These are phyloP conservation scores for Anoplolepis gracilipes DNA, from an alignment of 1,140 invertebrate genomes.

Conservation along the genomic window DNA sequence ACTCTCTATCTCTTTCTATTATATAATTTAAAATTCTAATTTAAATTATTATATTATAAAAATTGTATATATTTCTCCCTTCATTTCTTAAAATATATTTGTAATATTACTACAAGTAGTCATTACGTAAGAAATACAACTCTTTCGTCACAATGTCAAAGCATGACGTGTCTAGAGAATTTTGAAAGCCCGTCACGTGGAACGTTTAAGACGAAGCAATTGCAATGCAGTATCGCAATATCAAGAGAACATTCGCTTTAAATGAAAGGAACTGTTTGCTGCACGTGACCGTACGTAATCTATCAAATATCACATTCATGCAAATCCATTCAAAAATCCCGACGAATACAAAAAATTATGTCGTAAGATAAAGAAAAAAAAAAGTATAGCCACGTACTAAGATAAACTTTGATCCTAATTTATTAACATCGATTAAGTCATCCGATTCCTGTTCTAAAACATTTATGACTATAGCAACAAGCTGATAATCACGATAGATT, in stretches of 20 bases:
- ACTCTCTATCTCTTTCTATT: not conserved
- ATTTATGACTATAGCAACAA: not conserved
- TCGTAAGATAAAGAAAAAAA: not conserved
- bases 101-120: not conserved
- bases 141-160: constrained; percentile 2
- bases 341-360: not conserved
- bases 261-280: not conserved
- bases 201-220: not conserved
- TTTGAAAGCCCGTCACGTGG: no score
- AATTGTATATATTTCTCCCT: no score
- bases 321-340: not conserved
- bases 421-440: not conserved
- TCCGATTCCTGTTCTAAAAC: not conserved
- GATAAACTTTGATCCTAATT: constrained; percentile 6
- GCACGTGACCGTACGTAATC: not conserved
- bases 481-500: not conserved
- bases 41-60: not conserved
- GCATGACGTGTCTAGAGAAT: not conserved
- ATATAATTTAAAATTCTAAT: not conserved
- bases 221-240: no score
- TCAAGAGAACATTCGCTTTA: not conserved
- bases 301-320: not conserved
- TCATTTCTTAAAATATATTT: not conserved
- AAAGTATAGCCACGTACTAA: not conserved
- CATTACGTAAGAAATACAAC: not conserved